Base-by-base conservation (phyloP, 2,888 invertebrate genomes). In the Glyphotaelius pellucidus region DNA sequence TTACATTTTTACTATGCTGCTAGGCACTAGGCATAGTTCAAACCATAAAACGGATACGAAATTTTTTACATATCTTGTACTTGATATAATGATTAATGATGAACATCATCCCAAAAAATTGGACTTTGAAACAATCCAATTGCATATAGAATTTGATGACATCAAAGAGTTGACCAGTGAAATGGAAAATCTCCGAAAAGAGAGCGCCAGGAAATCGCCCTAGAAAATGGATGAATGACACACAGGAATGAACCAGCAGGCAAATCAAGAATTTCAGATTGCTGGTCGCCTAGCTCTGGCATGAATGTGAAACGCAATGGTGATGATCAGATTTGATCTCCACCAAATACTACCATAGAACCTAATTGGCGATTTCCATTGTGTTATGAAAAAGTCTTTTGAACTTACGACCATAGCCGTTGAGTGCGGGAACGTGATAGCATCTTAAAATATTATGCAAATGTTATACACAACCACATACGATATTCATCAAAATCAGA, bases 401-500 rank as follows among this genome's bases (percentile, higher is more conserved):
- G 52, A 52, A 52, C 52, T 7, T 19, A 52, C 19, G 52, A 19
- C 52, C 5, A 52, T 19, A 52, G 19, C 52, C 25, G 47, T 47
- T 25, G 67, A 67, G 67, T 25, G 9, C 25, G n/a, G 5, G 19
- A 52, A 67, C 67, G 67, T 67, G 67, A 67, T 67, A 9, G 25
- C 25, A 67, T 67, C 67, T 67, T 67, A 25, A 67, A 67, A 25
- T 67, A 25, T 67, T 25, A 67, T 67, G 67, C 67, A 67, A 67
- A 67, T 67, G 67, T 67, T 67, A 67, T 67, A n/a, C 25, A 25
- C 67, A 67, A 67, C 25, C 9, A 67, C n/a, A 15, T 32, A 83
- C 35, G 83, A 83, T 83, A 83, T 25, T 32, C 32, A 83, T 83
- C 83, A 83, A 25, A 35, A 35, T 83, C 31, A 83, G 83, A 83